Conservation (phyloP, 1,140 invertebrate species). For the Calosoma granatense region DNA sequence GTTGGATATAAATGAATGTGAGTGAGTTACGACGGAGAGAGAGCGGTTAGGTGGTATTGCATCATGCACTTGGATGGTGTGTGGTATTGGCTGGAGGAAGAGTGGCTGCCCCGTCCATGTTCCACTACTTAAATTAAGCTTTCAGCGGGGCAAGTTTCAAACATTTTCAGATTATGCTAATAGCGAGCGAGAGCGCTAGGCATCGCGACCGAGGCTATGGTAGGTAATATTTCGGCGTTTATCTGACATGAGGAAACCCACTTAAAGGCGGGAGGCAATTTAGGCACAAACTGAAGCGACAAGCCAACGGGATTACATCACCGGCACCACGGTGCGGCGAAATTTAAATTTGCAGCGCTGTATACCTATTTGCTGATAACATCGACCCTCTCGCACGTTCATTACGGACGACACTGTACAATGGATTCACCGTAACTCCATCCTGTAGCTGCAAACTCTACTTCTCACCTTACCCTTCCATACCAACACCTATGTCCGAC, state of each 20-base stretch:
- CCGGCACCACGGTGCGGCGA: neutral
- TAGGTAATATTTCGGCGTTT: slow-evolving; percentile 4
- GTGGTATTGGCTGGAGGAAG: no score
- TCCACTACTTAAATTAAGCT: neutral
- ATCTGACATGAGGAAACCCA: slow-evolving; percentile 4
- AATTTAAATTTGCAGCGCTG: neutral
- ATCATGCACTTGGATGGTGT: no score
- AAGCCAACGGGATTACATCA: slow-evolving; percentile 5
- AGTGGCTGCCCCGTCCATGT: no score
- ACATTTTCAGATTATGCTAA: neutral
- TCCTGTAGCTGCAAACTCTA: no score
- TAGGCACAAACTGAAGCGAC: slow-evolving; percentile 3
- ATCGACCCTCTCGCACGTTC: neutral
- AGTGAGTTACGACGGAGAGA: no score
- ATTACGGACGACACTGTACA: neutral
- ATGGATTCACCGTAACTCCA: neutral
- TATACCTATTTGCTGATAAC: neutral
- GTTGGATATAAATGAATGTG: no score
- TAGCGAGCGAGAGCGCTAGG: no score
- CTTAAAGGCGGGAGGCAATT: neutral
- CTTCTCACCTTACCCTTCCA: no score
- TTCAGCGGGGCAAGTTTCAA: neutral
- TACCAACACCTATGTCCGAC: no score
- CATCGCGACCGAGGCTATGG: neutral
- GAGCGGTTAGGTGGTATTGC: no score